These are phyloP conservation scores for Drosophila pruinosa DNA, from an alignment of 1,140 invertebrate genomes.

Conservation along the genomic window DNA sequence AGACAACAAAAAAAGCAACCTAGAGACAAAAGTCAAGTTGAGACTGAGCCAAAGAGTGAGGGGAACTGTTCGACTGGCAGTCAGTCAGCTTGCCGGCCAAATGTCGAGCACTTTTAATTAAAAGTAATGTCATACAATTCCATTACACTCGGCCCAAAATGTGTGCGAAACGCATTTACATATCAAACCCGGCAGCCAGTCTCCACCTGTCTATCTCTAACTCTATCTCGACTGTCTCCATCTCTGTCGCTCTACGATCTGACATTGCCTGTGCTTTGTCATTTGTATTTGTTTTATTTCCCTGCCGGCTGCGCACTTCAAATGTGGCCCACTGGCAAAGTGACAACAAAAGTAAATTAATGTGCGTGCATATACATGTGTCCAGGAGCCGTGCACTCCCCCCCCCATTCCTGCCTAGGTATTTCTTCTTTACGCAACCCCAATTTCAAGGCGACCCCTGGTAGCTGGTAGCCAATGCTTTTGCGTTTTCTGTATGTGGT, in stretches of 20 bases:
- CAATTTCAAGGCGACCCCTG: background rate
- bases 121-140: conserved; percentile 82
- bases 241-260: background rate
- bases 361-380: conserved; percentile 72
- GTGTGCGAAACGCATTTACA: conserved; percentile 79
- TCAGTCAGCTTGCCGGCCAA: conserved; percentile 69
- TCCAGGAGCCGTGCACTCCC: background rate
- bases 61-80: conserved; percentile 42
- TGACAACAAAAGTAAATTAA: conserved; percentile 82
- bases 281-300: conserved; percentile 80
- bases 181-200: conserved; percentile 56
- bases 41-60: conserved; percentile 28
- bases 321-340: conserved; percentile 80
- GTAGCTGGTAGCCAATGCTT: too few relatives aligned
- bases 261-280: conserved; percentile 58
- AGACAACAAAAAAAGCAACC: conserved; percentile 3
- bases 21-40: background rate
- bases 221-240: background rate
- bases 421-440: background rate
- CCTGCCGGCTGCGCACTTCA: conserved; percentile 70
- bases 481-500: conserved; percentile 48
- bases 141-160: conserved; percentile 76
- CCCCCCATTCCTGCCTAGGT: too few relatives aligned
- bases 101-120: conserved; percentile 82
- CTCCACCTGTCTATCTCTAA: conserved; percentile 7